Evolutionary conservation across 1,140 invertebrate genomes (phyloP).

Genomic region (Armadillidium nasatum): DNA sequence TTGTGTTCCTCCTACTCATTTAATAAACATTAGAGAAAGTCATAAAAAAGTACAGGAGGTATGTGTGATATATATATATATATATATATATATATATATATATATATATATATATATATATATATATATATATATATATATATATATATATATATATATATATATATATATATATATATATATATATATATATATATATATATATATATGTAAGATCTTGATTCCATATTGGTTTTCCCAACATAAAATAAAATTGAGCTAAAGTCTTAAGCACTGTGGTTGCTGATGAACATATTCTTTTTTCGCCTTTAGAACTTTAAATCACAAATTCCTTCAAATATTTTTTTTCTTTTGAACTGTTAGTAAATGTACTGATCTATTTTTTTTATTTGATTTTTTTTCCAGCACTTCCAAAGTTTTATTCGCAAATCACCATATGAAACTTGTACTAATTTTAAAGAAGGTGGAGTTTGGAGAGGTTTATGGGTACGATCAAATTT

Average conservation of each 20-base stretch:
- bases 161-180: background rate
- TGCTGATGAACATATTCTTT: background rate
- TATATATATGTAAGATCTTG: too few relatives aligned
- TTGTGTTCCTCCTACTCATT: conserved; percentile 48
- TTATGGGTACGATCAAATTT: conserved; percentile 53
- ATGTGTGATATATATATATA: conserved; percentile 11
- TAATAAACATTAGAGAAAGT: conserved; percentile 48
- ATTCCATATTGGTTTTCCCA: too few relatives aligned
- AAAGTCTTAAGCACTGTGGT: too few relatives aligned
- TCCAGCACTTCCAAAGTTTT: conserved; percentile 53
- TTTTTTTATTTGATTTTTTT: conserved; percentile 25
- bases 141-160: background rate
- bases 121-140: background rate
- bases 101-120: background rate
- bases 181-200: background rate
- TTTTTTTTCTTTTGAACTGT: background rate
- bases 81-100: background rate
- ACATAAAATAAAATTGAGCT: too few relatives aligned
- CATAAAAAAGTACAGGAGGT: conserved; percentile 50
- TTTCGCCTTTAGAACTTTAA: background rate
- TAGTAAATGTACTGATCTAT: background rate
- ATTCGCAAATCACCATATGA: conserved; percentile 49
- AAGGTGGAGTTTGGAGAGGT: conserved; percentile 54
- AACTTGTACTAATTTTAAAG: conserved; percentile 51
- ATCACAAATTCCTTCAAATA: background rate